Evolutionary conservation across 2,797 vertebrate species (phyloP).

Genomic region (Phrynocephalus forsythii): DNA sequence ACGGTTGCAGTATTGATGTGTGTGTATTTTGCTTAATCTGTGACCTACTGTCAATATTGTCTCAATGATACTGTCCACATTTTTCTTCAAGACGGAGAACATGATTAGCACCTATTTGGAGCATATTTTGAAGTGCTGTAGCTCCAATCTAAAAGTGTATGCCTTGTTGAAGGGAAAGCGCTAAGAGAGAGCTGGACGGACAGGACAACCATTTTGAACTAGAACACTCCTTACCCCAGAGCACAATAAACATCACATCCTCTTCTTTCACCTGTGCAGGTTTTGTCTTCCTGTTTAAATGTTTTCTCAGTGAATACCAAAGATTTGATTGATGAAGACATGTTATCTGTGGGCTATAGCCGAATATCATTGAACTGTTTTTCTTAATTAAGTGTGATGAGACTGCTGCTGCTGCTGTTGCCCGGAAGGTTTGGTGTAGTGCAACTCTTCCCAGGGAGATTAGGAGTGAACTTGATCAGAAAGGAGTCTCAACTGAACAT

Average conservation of each 20-base stretch:
- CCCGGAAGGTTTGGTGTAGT: not conserved
- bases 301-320: not conserved
- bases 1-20: not conserved
- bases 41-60: not conserved
- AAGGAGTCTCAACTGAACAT: constrained; percentile 1
- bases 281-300: not conserved
- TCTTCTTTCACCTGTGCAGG: not conserved
- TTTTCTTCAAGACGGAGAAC: not conserved
- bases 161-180: too few relatives aligned
- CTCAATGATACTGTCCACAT: not conserved
- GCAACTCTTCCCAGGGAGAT: not conserved
- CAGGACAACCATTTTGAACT: not conserved
- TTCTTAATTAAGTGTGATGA: not conserved
- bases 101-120: not conserved
- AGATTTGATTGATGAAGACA: not conserved
- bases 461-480: not conserved
- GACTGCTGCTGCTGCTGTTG: not conserved
- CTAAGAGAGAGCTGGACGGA: not conserved
- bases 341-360: not conserved
- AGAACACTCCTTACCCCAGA: not conserved
- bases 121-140: not conserved
- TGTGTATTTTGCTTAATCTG: not conserved
- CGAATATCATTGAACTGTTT: not conserved
- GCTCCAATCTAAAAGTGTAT: not conserved
- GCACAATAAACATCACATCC: not conserved